Evolutionary conservation across 2,113 vertebrate species (phyloP), one percentile per base, ranked within the genome.

Genomic region (Chloropsis hardwickii): DNA sequence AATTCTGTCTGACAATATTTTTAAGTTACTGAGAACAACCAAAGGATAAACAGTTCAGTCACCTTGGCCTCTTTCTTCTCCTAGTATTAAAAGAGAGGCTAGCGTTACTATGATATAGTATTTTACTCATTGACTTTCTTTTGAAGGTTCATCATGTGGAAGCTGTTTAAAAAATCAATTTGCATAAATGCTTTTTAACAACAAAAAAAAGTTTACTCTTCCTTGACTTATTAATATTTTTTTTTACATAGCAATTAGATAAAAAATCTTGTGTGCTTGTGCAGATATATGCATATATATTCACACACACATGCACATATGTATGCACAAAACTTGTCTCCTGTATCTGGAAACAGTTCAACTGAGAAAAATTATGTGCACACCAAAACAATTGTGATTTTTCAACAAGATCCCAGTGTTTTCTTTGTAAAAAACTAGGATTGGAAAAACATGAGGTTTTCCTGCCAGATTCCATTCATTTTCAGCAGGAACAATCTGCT

Each of bases 381-480:
- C 62, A 67, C 88, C 27, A 84, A 94, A 92, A 88, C 91, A 70
- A 82, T 88, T 78, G 95, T 78, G 90, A 97, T 95, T 95, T 97
- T 97, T 97, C 97, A 95, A 96, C 97, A 97, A 91, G 96, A 96
- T 97, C 92, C 94, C 97, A 95, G 93, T 98, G 98, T 98, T 98
- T 97, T 98, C 97, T 97, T 98, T 97, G 97, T 97, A 97, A 96
- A 95, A 97, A 97, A 90, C 89, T 84, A 79, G 97, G 96, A 94
- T 96, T 98, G 98, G 97, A 98, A 97, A 98, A 98, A 97, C 97
- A 97, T 78, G 96, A 97, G 96, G 78, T 96, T 98, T 97, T 96
- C 97, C 95, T 98, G 97, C 98, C 98, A 98, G 97, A 97, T 97
- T 97, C 97, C 97, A 97, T 98, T 97, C 94, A 98, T 98, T 98